Evolutionary conservation across 2,888 invertebrate genomes (phyloP).

Genomic region (Agrotis puta): DNA sequence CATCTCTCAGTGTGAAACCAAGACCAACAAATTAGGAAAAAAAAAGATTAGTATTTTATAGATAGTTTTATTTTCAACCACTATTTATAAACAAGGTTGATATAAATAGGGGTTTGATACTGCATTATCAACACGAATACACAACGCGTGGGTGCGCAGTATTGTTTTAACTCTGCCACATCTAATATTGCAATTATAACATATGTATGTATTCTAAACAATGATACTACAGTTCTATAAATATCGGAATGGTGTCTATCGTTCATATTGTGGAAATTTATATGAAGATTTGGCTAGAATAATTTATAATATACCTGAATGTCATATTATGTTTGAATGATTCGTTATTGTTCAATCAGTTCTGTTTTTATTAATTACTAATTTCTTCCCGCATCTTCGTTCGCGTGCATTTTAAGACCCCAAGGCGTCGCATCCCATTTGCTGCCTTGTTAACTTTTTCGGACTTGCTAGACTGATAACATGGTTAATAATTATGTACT

Average conservation of each 20-base stretch:
- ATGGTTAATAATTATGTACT: too few relatives aligned
- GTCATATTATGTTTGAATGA: neutral
- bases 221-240: constrained; percentile 3
- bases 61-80: too few relatives aligned
- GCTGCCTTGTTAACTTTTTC: too few relatives aligned
- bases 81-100: too few relatives aligned
- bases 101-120: neutral
- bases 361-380: too few relatives aligned
- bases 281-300: constrained; percentile 12
- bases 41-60: too few relatives aligned
- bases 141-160: constrained; percentile 21
- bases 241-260: constrained; percentile 17
- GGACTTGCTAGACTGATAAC: too few relatives aligned
- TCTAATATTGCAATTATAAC: constrained; percentile 4
- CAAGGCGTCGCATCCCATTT: too few relatives aligned
- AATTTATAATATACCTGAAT: neutral
- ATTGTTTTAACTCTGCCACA: constrained; percentile 21
- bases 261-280: constrained; percentile 23
- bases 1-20: too few relatives aligned
- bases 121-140: constrained; percentile 17
- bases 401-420: too few relatives aligned
- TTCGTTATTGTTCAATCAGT: neutral
- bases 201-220: constrained; percentile 21
- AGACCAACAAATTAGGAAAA: too few relatives aligned
- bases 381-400: too few relatives aligned